Conservation (phyloP, 2,113 vertebrate genomes). For the Glaucidium brasilianum region DNA sequence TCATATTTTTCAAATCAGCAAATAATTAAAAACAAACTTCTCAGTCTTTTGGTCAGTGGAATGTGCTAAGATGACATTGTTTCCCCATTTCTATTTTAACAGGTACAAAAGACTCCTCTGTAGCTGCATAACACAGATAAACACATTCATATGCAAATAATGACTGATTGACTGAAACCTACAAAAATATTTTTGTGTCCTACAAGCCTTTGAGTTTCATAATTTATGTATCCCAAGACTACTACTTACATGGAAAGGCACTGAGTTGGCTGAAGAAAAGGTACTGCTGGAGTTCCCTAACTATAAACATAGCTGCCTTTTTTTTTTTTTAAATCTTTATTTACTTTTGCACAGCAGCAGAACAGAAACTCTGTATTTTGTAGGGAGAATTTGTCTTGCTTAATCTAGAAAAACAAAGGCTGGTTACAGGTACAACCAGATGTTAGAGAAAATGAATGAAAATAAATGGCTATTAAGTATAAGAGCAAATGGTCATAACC, state of each 20-base stretch:
- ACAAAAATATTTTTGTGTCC: not conserved
- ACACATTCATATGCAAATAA: not conserved
- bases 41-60: not conserved
- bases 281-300: not conserved
- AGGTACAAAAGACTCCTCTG: slow-evolving; percentile 7
- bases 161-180: not conserved
- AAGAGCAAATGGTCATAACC: not conserved
- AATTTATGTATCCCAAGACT: not conserved
- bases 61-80: not conserved
- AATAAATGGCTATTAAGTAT: not conserved
- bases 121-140: not conserved
- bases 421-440: not conserved
- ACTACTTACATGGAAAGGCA: not conserved
- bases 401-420: not conserved
- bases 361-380: not conserved
- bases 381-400: not conserved
- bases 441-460: slow-evolving; percentile 7
- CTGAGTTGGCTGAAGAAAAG: not conserved
- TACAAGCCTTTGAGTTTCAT: not conserved
- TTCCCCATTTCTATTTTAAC: not conserved
- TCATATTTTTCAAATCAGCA: not conserved
- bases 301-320: not conserved
- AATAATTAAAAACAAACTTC: slow-evolving; percentile 6
- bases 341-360: not conserved
- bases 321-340: not conserved